Conservation (phyloP, 2,113 vertebrate genomes). For the Vanacampus margaritifer region DNA sequence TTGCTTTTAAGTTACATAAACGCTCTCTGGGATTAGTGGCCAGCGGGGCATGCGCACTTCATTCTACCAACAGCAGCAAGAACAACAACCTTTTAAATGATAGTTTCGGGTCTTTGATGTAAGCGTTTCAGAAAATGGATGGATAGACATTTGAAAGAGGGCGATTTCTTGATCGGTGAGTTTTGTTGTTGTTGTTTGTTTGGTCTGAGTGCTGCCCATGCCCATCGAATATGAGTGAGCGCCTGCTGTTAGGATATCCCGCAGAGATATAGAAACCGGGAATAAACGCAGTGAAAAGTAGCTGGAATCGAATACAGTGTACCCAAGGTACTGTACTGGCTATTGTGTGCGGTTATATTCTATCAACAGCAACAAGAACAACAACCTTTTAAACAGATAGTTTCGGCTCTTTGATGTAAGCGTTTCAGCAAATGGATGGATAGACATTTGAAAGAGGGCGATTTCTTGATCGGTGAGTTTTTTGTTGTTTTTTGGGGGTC, state of each 20-base stretch:
- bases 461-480: slow-evolving; percentile 16
- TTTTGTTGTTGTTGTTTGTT: neutral
- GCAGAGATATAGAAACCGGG: slow-evolving; percentile 3
- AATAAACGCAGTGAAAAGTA: too few relatives aligned
- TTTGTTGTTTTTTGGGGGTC: too few relatives aligned
- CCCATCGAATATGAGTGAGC: neutral
- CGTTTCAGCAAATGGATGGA: too few relatives aligned
- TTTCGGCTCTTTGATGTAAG: neutral
- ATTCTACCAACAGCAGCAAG: neutral
- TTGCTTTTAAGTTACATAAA: slow-evolving; percentile 30
- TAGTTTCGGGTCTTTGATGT: neutral
- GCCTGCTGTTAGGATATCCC: neutral
- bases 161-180: slow-evolving; percentile 14
- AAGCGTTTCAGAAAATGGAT: too few relatives aligned
- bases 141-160: too few relatives aligned
- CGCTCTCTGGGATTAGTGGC: slow-evolving; percentile 21
- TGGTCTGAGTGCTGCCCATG: neutral
- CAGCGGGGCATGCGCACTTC: slow-evolving; percentile 34
- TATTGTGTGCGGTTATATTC: too few relatives aligned
- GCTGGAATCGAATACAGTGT: too few relatives aligned
- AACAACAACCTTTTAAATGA: neutral
- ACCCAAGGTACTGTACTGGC: too few relatives aligned
- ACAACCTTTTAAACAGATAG: neutral
- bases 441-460: neutral
- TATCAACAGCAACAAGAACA: neutral